Conservation (phyloP, 2,113 vertebrate species). For the Piaya cayana region DNA sequence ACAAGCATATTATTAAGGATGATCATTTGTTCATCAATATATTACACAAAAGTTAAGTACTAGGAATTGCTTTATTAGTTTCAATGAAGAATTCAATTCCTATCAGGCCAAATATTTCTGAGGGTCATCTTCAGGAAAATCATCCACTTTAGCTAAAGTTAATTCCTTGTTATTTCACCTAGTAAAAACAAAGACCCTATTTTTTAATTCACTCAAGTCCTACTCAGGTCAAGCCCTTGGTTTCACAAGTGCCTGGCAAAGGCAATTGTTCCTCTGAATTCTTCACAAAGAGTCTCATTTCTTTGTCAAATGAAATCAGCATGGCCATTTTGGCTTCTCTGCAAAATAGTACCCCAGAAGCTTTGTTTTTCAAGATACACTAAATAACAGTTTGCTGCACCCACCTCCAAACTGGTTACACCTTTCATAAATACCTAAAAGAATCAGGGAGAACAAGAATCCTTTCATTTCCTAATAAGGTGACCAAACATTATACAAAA, state of each 20-base stretch:
- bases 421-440: neutral
- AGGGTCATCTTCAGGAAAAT: neutral
- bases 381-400: neutral
- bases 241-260: neutral
- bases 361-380: neutral
- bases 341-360: neutral
- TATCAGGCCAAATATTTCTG: neutral
- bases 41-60: neutral
- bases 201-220: neutral
- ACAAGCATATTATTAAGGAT: neutral
- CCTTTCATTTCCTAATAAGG: neutral
- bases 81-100: neutral
- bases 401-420: neutral
- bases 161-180: neutral
- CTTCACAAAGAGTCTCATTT: neutral
- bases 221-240: neutral
- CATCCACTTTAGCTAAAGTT: neutral
- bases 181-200: neutral
- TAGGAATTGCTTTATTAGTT: neutral
- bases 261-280: neutral
- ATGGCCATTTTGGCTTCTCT: neutral
- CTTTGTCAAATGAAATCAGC: neutral
- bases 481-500: neutral
- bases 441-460: neutral
- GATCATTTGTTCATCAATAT: neutral